phyloP scores from a whole-genome alignment of 2,113 vertebrate genomes.

The Oryzias javanicus region DNA sequence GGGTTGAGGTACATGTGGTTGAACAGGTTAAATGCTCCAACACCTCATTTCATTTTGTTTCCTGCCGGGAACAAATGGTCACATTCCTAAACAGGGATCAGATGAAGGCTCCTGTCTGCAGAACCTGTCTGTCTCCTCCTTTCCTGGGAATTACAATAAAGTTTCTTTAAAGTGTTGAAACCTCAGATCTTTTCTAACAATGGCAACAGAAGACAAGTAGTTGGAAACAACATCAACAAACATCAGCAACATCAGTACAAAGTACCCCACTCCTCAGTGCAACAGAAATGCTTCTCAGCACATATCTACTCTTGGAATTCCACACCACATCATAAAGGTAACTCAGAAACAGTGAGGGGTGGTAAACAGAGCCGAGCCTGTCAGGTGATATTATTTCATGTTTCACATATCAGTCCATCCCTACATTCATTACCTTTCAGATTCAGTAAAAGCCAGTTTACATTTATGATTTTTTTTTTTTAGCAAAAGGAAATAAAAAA shows the following conservation, averaged over 20 bases:
- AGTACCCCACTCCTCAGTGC: conserved; percentile 21
- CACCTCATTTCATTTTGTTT: conserved; percentile 77
- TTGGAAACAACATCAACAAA: conserved; percentile 12
- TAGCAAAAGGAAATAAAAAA: too few species aligned
- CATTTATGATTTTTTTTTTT: too few species aligned
- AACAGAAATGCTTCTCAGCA: conserved; percentile 21
- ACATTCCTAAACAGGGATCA: conserved; percentile 78
- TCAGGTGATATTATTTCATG: conserved; percentile 24
- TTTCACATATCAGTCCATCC: neutral
- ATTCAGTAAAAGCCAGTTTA: neutral
- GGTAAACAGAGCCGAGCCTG: conserved; percentile 21
- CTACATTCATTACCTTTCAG: neutral
- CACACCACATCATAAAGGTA: conserved; percentile 50
- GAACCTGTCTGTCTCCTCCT: conserved; percentile 42
- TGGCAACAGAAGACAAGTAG: neutral
- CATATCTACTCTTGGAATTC: conserved; percentile 54
- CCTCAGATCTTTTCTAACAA: conserved; percentile 34
- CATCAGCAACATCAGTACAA: conserved; percentile 26
- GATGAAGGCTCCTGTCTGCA: conserved; percentile 53
- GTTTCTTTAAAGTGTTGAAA: neutral
- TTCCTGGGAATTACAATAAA: conserved; percentile 47
- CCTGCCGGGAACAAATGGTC: conserved; percentile 76
- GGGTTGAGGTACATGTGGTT: conserved; percentile 54
- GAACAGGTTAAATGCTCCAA: conserved; percentile 51
- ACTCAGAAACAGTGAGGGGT: conserved; percentile 27